Evolutionary conservation across 2,888 invertebrate genomes (phyloP).

Genomic region (Caenorhabditis sp.): DNA sequence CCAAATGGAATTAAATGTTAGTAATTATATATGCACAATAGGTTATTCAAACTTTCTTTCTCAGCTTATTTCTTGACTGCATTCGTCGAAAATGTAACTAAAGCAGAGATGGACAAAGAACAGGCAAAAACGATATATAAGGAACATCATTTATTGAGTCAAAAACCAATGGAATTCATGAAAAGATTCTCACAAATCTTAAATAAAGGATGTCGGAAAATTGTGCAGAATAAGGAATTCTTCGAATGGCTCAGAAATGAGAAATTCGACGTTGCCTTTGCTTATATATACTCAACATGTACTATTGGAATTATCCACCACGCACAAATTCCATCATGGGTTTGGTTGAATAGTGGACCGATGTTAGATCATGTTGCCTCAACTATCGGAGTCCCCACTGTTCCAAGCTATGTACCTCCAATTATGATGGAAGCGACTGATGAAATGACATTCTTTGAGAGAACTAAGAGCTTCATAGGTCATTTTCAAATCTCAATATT

Average conservation of each 20-base stretch:
- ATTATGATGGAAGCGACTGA: conserved; percentile 57
- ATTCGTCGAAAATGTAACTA: too few relatives aligned
- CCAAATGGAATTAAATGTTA: conserved; percentile 34
- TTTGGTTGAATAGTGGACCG: conserved; percentile 63
- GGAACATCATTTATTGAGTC: conserved; percentile 12
- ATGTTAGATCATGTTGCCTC: conserved; percentile 58
- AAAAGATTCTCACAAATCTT: conserved; percentile 12
- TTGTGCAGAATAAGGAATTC: conserved; percentile 44
- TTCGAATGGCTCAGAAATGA: conserved; percentile 43
- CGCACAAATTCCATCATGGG: conserved; percentile 61
- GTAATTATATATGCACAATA: background rate
- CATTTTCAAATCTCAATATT: conserved; percentile 14
- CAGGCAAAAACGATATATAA: conserved; percentile 45
- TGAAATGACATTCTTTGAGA: conserved; percentile 52
- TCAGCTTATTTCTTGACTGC: too few relatives aligned
- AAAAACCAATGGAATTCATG: conserved; percentile 26
- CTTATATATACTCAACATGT: conserved; percentile 59
- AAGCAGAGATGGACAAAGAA: conserved; percentile 26
- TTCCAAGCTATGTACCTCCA: conserved; percentile 58
- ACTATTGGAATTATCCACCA: conserved; percentile 59
- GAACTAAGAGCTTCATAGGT: conserved; percentile 56
- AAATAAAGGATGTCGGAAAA: conserved; percentile 23
- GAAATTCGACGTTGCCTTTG: conserved; percentile 62
- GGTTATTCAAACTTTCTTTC: background rate
- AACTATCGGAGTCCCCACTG: conserved; percentile 52